phyloP scores from a whole-genome alignment of 2,797 vertebrate genomes.

The Mormyrops attenuatus region DNA sequence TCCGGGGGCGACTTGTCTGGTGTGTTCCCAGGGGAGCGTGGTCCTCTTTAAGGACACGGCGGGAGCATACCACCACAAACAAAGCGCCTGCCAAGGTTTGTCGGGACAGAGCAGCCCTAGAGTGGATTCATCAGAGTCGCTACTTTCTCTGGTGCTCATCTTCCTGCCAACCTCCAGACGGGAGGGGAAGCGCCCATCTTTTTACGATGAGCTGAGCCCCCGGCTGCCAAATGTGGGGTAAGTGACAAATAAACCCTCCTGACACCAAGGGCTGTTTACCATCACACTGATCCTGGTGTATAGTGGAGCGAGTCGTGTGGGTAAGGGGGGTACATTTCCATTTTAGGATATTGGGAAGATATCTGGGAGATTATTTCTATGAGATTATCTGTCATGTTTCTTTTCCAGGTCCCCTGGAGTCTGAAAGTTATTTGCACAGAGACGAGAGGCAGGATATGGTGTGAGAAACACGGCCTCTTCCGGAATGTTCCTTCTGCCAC shows the following conservation, averaged over 20 bases:
- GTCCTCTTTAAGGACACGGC: not conserved
- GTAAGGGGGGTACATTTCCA: not conserved
- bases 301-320: not conserved
- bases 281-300: not conserved
- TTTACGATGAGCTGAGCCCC: not conserved
- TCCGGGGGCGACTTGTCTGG: not conserved
- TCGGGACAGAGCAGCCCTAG: not conserved
- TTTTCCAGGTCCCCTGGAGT: not conserved
- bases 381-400: not conserved
- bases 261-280: not conserved
- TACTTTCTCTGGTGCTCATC: not conserved
- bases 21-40: not conserved
- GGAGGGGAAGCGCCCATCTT: not conserved
- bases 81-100: not conserved
- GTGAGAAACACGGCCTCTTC: not conserved
- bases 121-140: not conserved
- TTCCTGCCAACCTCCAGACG: not conserved
- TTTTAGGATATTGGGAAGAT: conserved; percentile 1
- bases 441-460: not conserved
- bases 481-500: not conserved
- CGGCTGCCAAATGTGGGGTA: not conserved
- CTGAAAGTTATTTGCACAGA: not conserved
- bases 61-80: not conserved
- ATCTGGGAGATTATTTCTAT: not conserved
- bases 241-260: not conserved